phyloP scores from a whole-genome alignment of 2,113 vertebrate species.

The Myxocyprinus asiaticus region DNA sequence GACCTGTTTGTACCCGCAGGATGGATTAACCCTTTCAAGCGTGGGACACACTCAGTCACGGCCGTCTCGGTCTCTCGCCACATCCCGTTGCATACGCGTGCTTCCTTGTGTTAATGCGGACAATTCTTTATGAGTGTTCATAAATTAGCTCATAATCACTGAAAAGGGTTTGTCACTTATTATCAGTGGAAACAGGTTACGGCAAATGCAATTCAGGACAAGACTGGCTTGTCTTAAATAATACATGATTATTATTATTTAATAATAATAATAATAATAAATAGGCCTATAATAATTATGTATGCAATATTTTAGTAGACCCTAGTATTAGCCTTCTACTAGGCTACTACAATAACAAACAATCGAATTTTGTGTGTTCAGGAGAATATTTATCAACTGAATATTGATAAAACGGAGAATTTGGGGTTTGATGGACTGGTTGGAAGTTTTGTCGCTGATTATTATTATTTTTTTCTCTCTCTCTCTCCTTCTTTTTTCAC shows the following conservation, averaged over 20 bases:
- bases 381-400: too few species aligned
- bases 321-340: too few species aligned
- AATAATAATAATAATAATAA: too few species aligned
- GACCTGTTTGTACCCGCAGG: conserved; percentile 82
- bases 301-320: too few species aligned
- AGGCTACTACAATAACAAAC: too few species aligned
- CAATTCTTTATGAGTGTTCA: conserved; percentile 33
- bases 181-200: neutral
- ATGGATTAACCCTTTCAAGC: conserved; percentile 78
- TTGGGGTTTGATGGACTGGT: too few species aligned
- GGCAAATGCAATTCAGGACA: neutral
- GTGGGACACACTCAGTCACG: conserved; percentile 57
- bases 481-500: neutral
- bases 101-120: conserved; percentile 42
- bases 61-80: conserved; percentile 39
- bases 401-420: too few species aligned
- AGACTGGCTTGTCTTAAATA: neutral
- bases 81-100: conserved; percentile 52
- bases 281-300: too few species aligned
- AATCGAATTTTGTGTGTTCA: too few species aligned
- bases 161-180: conserved; percentile 24
- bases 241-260: neutral
- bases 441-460: neutral
- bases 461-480: conserved; percentile 34
- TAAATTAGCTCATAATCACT: conserved; percentile 49